These are phyloP conservation scores for Nothoprocta perdicaria DNA, from an alignment of 2,113 vertebrate genomes.

Conservation along the genomic window DNA sequence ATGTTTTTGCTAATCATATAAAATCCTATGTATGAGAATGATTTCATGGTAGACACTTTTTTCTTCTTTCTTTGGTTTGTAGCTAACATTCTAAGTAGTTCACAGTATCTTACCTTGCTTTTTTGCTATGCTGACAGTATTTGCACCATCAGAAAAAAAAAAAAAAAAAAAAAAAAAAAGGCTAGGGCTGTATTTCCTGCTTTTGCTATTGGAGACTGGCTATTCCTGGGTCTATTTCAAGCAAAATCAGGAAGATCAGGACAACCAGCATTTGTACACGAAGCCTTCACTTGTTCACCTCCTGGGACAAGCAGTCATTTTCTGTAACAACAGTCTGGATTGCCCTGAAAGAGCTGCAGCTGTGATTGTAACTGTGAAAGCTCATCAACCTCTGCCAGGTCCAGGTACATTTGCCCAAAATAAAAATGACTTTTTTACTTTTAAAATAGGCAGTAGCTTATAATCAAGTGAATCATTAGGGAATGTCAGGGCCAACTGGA, in stretches of 20 bases:
- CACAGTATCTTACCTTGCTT: neutral
- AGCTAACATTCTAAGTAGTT: neutral
- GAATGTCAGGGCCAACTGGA: neutral
- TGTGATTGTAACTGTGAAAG: neutral
- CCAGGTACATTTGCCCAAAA: neutral
- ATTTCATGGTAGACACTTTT: neutral
- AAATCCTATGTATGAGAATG: neutral
- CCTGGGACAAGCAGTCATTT: neutral
- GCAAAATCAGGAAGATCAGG: neutral
- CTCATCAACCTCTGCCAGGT: neutral
- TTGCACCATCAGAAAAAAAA: neutral
- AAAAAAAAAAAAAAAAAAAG: neutral
- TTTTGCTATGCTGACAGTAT: neutral
- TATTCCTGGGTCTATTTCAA: neutral
- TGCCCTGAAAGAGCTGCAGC: neutral
- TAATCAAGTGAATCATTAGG: neutral
- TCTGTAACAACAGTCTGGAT: neutral
- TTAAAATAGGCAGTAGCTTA: neutral
- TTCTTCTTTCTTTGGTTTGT: neutral
- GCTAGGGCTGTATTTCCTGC: neutral
- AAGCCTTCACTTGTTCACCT: neutral
- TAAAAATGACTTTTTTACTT: neutral
- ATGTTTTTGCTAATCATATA: neutral
- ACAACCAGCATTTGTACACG: neutral
- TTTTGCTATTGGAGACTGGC: neutral